Evolutionary conservation across 2,888 invertebrate genomes (phyloP).

Genomic region (Tetragonisca angustula): DNA sequence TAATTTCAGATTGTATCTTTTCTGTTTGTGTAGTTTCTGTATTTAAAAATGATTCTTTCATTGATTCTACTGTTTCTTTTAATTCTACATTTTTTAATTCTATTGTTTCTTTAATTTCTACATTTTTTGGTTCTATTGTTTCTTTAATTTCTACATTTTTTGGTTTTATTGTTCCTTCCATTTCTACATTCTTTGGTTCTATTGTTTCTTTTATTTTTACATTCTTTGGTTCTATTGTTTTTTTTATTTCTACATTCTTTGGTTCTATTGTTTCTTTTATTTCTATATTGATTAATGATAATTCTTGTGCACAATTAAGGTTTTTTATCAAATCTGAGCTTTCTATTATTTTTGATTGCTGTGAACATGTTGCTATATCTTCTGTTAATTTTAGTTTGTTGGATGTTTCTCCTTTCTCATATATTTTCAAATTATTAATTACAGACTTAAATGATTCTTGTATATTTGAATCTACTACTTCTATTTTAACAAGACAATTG

Average conservation of each 20-base stretch:
- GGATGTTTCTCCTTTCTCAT: neutral
- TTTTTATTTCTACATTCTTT: neutral
- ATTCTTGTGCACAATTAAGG: neutral
- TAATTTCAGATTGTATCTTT: too few relatives aligned
- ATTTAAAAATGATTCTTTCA: neutral
- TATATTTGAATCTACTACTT: neutral
- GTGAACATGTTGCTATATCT: neutral
- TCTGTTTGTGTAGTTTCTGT: neutral
- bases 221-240: neutral
- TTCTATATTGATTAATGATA: neutral
- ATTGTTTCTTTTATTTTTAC: too few relatives aligned
- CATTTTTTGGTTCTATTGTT: too few relatives aligned
- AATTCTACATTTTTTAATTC: too few relatives aligned
- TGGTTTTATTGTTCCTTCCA: neutral
- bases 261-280: too few relatives aligned
- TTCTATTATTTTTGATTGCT: neutral
- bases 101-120: too few relatives aligned
- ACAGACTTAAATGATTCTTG: neutral
- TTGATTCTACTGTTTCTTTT: neutral
- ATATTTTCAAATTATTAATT: neutral
- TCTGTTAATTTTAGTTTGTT: neutral
- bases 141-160: neutral
- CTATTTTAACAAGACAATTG: constrained; percentile 1
- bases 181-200: neutral
- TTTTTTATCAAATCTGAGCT: neutral